Percentiles rank a stretch among this genome's conserved stretches.
Conservation (phyloP, 2,797 vertebrate genomes). For the Avahi laniger region DNA sequence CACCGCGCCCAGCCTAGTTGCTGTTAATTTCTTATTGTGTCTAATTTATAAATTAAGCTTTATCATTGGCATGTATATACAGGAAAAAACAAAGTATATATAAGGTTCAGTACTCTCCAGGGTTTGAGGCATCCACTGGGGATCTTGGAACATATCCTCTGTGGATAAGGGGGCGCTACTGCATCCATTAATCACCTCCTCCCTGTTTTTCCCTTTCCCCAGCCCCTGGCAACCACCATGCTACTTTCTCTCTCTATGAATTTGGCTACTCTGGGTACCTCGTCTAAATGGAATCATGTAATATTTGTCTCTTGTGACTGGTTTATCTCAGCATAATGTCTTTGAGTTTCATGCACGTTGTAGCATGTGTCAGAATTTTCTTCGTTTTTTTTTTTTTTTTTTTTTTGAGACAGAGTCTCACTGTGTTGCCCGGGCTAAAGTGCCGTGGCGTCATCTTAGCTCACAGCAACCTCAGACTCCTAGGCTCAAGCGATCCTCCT, state of each 20-base stretch:
- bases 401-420: too few species aligned
- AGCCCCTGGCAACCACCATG: neutral
- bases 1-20: too few species aligned
- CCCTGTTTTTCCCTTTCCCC: too few species aligned
- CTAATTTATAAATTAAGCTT: neutral
- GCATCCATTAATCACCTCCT: neutral
- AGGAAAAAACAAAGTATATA: neutral
- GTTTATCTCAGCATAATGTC: neutral
- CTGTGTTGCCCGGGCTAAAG: too few species aligned
- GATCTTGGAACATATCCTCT: neutral
- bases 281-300: neutral
- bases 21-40: neutral
- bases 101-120: neutral
- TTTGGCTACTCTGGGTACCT: neutral
- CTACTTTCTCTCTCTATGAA: neutral
- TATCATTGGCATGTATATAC: neutral
- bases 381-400: too few species aligned
- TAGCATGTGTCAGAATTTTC: neutral
- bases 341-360: neutral
- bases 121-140: neutral
- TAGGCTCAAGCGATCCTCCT: too few species aligned
- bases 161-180: neutral
- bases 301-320: neutral
- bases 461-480: too few species aligned
- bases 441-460: too few species aligned